Percentiles rank a stretch among this genome's conserved stretches.
These are phyloP conservation scores for Fistularia commersonii DNA, from an alignment of 2,797 vertebrate species.

Conservation along the genomic window DNA sequence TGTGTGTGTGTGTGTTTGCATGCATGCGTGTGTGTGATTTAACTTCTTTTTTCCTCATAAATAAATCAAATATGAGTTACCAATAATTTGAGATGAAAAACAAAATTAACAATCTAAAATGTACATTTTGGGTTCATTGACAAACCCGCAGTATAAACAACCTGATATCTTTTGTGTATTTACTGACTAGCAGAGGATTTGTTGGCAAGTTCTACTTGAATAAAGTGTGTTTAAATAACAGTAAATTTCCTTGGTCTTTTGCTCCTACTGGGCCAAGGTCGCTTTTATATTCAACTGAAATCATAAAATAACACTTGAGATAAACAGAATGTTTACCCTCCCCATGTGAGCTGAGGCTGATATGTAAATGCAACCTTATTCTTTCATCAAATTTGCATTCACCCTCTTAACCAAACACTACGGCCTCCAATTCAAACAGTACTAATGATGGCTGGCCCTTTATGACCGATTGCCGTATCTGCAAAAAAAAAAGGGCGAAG, in stretches of 20 bases:
- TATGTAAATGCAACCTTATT: constrained; percentile 99
- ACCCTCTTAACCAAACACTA: constrained; percentile 99
- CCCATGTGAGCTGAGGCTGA: constrained; percentile 98
- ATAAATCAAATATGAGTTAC: constrained; percentile 14
- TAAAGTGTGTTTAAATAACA: constrained; percentile 89
- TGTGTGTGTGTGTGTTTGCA: no score
- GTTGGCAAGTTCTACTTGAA: constrained; percentile 88
- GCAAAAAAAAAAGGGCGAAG: constrained; percentile 76
- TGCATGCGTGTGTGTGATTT: not conserved
- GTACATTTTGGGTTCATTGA: constrained; percentile 29
- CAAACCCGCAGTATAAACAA: constrained; percentile 43
- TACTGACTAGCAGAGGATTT: constrained; percentile 79
- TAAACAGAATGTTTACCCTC: constrained; percentile 99
- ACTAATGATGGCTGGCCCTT: constrained; percentile 98
- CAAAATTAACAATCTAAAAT: constrained; percentile 14
- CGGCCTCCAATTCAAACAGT: constrained; percentile 99
- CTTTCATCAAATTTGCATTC: constrained; percentile 99
- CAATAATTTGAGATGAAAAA: constrained; percentile 7
- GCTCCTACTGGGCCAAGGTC: constrained; percentile 93
- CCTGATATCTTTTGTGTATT: constrained; percentile 73
- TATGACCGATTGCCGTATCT: constrained; percentile 94
- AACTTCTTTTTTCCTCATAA: not conserved
- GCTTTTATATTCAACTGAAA: constrained; percentile 98
- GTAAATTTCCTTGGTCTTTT: constrained; percentile 91
- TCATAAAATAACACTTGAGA: constrained; percentile 99